phyloP scores from a whole-genome alignment of 2,888 invertebrate genomes.

The Pyrrhia umbra region DNA sequence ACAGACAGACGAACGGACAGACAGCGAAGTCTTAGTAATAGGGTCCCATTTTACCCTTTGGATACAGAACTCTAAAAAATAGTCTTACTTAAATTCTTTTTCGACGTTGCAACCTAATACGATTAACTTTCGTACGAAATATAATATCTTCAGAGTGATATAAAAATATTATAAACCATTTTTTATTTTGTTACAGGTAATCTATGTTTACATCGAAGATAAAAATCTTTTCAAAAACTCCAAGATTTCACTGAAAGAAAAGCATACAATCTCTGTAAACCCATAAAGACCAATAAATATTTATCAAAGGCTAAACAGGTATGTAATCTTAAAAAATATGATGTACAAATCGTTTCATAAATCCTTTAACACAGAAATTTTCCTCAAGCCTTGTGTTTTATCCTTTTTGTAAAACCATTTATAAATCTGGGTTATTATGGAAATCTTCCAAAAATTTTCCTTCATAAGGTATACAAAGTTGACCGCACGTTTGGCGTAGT shows the following conservation, averaged over 20 bases:
- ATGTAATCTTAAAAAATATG: neutral
- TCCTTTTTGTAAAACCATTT: neutral
- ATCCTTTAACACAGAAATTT: neutral
- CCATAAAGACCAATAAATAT: neutral
- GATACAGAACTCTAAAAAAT: too few relatives aligned
- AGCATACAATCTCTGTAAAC: neutral
- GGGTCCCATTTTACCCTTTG: too few relatives aligned
- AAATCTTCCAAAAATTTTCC: neutral
- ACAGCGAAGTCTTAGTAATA: too few relatives aligned
- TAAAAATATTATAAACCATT: neutral
- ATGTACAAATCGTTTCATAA: neutral
- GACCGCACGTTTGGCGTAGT: too few relatives aligned
- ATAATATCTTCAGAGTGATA: neutral
- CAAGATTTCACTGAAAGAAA: neutral
- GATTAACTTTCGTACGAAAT: too few relatives aligned
- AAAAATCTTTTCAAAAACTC: neutral
- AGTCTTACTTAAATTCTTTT: too few relatives aligned
- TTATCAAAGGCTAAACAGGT: neutral
- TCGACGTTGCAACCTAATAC: too few relatives aligned
- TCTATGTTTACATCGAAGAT: neutral
- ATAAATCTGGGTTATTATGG: neutral
- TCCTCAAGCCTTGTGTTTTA: neutral
- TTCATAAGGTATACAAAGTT: neutral
- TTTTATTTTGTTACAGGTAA: slow-evolving; percentile 50
- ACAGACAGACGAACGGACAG: too few relatives aligned